Percentiles rank a stretch among this genome's conserved stretches.
phyloP scores from a whole-genome alignment of 2,113 vertebrate genomes.

The Todiramphus chloris region DNA sequence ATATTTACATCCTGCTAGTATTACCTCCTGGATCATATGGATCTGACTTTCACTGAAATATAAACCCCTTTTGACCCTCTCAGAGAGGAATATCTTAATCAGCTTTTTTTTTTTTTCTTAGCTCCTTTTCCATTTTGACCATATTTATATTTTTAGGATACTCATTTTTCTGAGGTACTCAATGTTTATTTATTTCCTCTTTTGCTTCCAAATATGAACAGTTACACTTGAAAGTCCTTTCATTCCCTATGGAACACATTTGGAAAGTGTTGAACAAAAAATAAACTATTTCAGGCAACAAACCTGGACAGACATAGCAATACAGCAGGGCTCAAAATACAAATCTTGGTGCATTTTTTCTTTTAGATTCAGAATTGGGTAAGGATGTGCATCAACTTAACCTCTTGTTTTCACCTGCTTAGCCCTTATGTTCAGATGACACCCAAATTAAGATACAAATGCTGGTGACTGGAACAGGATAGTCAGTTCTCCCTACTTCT shows the following conservation, averaged over 20 bases:
- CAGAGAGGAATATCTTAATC: background rate
- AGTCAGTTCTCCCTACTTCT: background rate
- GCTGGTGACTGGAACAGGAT: background rate
- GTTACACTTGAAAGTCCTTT: background rate
- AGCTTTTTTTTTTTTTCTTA: background rate
- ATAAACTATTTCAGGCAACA: background rate
- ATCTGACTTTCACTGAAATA: background rate
- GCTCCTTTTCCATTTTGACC: background rate
- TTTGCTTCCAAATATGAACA: background rate
- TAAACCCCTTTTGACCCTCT: background rate
- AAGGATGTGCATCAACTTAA: background rate
- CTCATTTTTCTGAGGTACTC: background rate
- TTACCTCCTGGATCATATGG: background rate
- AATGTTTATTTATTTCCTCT: background rate
- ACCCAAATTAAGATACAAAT: background rate
- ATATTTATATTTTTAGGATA: background rate
- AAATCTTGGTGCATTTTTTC: background rate
- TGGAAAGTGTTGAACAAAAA: background rate
- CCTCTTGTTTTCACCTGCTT: background rate
- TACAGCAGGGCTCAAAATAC: background rate
- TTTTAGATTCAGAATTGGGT: background rate
- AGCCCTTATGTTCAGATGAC: background rate
- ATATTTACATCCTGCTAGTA: constrained; percentile 41
- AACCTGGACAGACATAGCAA: background rate
- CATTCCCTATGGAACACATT: background rate